Base-by-base conservation (phyloP, 2,888 invertebrate genomes). In the Drosophila nr. perissopoda region DNA sequence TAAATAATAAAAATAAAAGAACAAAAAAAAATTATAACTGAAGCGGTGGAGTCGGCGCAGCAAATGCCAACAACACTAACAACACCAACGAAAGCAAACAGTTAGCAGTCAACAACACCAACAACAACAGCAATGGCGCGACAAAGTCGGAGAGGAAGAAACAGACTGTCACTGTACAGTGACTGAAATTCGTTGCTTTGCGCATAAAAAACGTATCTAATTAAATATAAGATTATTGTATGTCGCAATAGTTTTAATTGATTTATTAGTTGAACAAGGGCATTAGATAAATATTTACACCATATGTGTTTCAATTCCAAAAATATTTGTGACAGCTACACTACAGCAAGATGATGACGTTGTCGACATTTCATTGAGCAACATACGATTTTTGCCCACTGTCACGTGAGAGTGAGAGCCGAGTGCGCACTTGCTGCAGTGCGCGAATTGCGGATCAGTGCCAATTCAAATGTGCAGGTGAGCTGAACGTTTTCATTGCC, bases 401-500 rank as follows among this genome's bases (percentile, higher is more conserved):
- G 79, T 79, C 42, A 5, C 29, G 52, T 42, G 68, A 78, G 70
- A 63, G 77, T 25, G 16, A 16, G 46, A 57, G 48, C 36, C 31
- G 69, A 60, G 53, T 64, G 68, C 63, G 70, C 59, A 78, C 73
- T 79, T 67, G 76, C 70, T 82, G 83, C 91, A 83, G 36, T 83
- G 83, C 81, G 68, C 81, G 68, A 85, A 85, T 90, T 73, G 48
- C 71, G 64, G 78, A 76, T 87, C 82, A 88, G 91, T 91, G 87
- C 80, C 78, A 90, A 88, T 79, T 78, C 77, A 89, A 76, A 86
- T 80, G 91, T 83, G 70, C 91, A 91, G 83, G 86, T 88, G 88
- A 88, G 87, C 82, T 81, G 87, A 86, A 88, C 91, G 83, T 82
- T 59, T 49, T 49, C 56, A 56, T 64, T 58, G 75, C 29, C 52